These are phyloP conservation scores for Tipula unca DNA, from an alignment of 2,888 invertebrate genomes.

Conservation along the genomic window DNA sequence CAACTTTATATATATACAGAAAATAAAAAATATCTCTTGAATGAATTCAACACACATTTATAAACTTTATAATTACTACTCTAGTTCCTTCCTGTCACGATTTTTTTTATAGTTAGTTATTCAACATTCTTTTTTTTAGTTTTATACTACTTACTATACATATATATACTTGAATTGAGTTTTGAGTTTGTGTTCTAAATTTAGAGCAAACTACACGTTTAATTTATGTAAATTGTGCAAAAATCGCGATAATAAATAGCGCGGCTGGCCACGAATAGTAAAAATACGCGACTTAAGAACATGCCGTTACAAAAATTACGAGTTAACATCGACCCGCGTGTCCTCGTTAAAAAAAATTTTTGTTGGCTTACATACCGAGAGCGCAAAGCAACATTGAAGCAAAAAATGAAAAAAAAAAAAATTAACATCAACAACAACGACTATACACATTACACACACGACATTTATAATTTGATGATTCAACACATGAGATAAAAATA, in stretches of 20 bases:
- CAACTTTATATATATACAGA: not conserved
- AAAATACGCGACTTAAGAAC: not conserved
- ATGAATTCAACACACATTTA: not conserved
- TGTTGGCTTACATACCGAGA: not conserved
- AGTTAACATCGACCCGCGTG: not conserved
- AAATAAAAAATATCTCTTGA: not conserved
- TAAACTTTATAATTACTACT: constrained; percentile 9
- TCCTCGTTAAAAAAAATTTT: too few species aligned
- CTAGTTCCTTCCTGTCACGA: constrained; percentile 17
- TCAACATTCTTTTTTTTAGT: not conserved
- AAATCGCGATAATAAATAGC: not conserved
- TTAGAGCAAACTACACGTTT: not conserved
- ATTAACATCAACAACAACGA: not conserved
- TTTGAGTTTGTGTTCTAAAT: not conserved
- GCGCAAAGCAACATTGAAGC: not conserved
- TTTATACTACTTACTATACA: not conserved
- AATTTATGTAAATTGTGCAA: not conserved
- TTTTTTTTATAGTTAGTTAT: not conserved
- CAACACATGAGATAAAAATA: not conserved
- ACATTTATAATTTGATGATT: not conserved
- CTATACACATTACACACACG: not conserved
- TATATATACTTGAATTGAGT: not conserved
- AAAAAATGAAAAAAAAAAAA: too few species aligned
- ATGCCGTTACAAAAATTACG: not conserved
- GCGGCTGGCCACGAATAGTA: not conserved